These are phyloP conservation scores for Leptodactylus fallax DNA, from an alignment of 2,797 vertebrate genomes.

Conservation along the genomic window DNA sequence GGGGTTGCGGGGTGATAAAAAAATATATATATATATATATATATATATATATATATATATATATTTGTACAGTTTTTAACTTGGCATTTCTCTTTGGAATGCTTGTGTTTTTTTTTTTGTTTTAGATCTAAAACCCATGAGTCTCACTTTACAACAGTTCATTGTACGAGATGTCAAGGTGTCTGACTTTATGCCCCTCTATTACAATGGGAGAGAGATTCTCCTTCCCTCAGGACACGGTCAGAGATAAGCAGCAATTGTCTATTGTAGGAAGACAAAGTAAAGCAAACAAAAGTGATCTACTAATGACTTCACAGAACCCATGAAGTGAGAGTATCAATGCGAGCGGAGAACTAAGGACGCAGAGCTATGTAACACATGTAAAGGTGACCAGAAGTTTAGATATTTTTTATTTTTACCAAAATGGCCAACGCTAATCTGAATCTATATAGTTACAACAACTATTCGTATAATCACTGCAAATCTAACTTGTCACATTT, in stretches of 20 bases:
- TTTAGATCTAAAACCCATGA: neutral
- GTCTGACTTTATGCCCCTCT: neutral
- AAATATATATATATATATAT: too few species aligned
- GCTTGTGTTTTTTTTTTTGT: neutral
- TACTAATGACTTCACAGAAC: neutral
- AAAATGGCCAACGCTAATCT: neutral
- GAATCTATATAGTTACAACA: too few species aligned
- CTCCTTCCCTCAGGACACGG: neutral
- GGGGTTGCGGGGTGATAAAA: too few species aligned
- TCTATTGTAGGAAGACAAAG: neutral
- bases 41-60: too few species aligned
- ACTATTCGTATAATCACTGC: neutral
- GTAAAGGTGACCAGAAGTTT: neutral
- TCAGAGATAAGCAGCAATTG: constrained; percentile 6
- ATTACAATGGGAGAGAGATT: neutral
- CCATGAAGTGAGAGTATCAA: neutral
- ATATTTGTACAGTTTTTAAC: too few species aligned
- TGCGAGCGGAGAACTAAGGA: neutral
- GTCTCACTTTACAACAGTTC: neutral
- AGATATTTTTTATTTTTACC: neutral
- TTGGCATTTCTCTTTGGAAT: neutral
- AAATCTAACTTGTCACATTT: neutral
- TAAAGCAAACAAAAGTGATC: neutral
- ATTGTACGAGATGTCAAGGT: neutral
- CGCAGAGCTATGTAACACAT: neutral